phyloP scores from a whole-genome alignment of 2,888 invertebrate genomes.

The Scelioninae gen. 2 region DNA sequence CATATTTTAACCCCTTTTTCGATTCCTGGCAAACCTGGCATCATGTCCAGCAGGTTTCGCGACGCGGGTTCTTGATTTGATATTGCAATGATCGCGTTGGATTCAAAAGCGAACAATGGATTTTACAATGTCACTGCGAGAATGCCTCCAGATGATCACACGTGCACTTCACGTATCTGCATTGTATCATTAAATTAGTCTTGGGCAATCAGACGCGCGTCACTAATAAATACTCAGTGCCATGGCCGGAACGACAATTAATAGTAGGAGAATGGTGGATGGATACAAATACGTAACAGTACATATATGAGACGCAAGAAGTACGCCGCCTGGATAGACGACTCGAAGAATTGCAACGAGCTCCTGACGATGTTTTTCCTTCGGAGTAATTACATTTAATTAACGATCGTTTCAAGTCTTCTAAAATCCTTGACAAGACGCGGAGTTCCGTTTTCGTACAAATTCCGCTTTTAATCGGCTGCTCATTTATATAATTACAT shows the following conservation, averaged over 20 bases:
- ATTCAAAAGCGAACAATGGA: slow-evolving; percentile 5
- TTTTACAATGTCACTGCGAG: slow-evolving; percentile 33
- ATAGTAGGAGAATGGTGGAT: slow-evolving; percentile 61
- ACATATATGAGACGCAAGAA: slow-evolving; percentile 53
- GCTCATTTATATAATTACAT: slow-evolving; percentile 54
- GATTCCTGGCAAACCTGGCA: no score
- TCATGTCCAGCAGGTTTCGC: no score
- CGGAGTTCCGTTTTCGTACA: slow-evolving; percentile 56
- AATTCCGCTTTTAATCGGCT: slow-evolving; percentile 51
- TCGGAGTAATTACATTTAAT: slow-evolving; percentile 64
- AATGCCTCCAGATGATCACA: slow-evolving; percentile 37
- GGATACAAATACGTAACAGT: slow-evolving; percentile 59
- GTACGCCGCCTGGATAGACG: slow-evolving; percentile 44
- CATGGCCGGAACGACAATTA: slow-evolving; percentile 63
- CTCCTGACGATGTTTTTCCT: slow-evolving; percentile 59
- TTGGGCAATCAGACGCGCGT: slow-evolving; percentile 66
- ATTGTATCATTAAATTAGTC: slow-evolving; percentile 69
- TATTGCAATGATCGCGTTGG: background rate
- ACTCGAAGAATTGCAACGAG: slow-evolving; percentile 62
- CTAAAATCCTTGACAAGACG: slow-evolving; percentile 57
- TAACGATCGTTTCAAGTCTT: slow-evolving; percentile 62
- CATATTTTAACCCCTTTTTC: no score
- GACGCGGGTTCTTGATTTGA: no score
- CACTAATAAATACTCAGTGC: slow-evolving; percentile 63
- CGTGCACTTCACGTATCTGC: slow-evolving; percentile 51